Base-by-base conservation (phyloP, 2,113 vertebrate genomes). In the Xenopus laevis region DNA sequence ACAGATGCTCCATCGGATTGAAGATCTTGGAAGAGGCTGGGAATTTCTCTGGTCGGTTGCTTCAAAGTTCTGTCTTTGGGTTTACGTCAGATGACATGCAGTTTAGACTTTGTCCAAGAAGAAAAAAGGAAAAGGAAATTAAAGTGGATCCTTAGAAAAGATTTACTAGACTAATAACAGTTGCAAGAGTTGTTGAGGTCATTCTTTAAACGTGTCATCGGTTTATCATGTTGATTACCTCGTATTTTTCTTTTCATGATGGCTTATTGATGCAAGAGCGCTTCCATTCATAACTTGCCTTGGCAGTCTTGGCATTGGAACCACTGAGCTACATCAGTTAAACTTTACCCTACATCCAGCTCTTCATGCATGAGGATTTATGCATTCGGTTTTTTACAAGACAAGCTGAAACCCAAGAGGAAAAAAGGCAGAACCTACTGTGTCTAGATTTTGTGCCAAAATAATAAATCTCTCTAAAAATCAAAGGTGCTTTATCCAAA, bases 381-480 rank as follows among this genome's bases (percentile, higher is more conserved):
- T 65, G 30, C 20, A 66, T 67, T 57, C 10, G 4, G 20, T 13
- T 30, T 50, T 74, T 74, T 44, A 67, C 67, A 21, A 33, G 64
- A 23, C 65, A 66, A 45, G 23, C 30, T 64, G 13, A 65, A 65
- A 65, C 63, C 47, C 13, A 46, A 40, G 17, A 65, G 18, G 21
- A 74, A 74, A 74, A 59, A 74, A 57, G 40, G 10, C 64, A 74
- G 23, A 61, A 68, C 64, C 65, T 61, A 23, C 11, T 33, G 40
- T 17, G 44, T 67, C 72, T 60, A 23, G 21, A 23, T 57, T 57
- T 23, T 16, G 11, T 60, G 72, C 72, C 72, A 74, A 60, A 20
- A 33, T 61, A 68, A 20, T 68, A 74, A 74, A 74, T 74, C 72
- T 74, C 55, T 74, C 72, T 33, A n/a, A 61, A 68, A 44, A 68